phyloP scores from a whole-genome alignment of 2,797 vertebrate genomes.

The Tangara arthus region DNA sequence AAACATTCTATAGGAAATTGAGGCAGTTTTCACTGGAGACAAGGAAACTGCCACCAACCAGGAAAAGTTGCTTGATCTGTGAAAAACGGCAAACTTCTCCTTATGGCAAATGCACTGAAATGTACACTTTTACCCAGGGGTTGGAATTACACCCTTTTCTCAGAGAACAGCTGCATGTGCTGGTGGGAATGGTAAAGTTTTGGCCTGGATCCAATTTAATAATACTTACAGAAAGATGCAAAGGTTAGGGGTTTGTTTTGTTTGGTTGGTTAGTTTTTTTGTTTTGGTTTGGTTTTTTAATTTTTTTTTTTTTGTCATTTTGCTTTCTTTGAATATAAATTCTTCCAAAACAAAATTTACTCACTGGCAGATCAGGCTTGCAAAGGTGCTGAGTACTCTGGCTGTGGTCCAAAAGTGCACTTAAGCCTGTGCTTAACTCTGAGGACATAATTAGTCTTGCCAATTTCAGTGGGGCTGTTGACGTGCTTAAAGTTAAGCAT shows the following conservation, averaged over 20 bases:
- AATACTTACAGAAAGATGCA: neutral
- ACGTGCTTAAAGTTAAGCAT: slow-evolving; percentile 50
- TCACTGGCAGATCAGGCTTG: neutral
- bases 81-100: slow-evolving; percentile 9
- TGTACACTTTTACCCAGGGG: slow-evolving; percentile 30
- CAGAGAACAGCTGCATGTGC: slow-evolving; percentile 45
- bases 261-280: neutral
- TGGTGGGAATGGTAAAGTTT: slow-evolving; percentile 43
- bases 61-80: slow-evolving; percentile 16
- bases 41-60: slow-evolving; percentile 4
- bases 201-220: slow-evolving; percentile 43
- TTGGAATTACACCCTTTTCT: slow-evolving; percentile 53
- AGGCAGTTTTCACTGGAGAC: slow-evolving; percentile 25
- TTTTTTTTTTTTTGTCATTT: neutral
- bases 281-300: neutral
- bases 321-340: neutral
- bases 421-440: slow-evolving; percentile 34
- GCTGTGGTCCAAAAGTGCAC: slow-evolving; percentile 35
- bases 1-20: slow-evolving; percentile 57
- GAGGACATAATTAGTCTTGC: slow-evolving; percentile 37
- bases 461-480: neutral
- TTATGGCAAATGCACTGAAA: slow-evolving; percentile 24
- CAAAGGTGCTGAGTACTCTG: slow-evolving; percentile 34
- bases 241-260: neutral
- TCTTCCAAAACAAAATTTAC: neutral